These are phyloP conservation scores for Halichoeres trimaculatus DNA, from an alignment of 2,113 vertebrate species.

Conservation along the genomic window DNA sequence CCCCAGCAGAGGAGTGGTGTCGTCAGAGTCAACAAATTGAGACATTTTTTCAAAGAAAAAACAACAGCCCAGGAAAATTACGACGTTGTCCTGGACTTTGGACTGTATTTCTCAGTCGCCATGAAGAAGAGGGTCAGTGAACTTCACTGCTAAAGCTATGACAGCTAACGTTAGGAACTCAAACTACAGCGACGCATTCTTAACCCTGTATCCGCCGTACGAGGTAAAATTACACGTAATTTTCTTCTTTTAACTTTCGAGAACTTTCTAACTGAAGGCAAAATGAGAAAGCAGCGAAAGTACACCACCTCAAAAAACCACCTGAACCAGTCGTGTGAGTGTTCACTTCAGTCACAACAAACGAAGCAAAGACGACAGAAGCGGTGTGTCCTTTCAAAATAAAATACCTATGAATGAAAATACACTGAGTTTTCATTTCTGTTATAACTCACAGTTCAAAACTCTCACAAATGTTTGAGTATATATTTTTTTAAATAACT, in stretches of 20 bases:
- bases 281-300: not conserved
- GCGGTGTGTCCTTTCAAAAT: slow-evolving; percentile 37
- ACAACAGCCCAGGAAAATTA: not conserved
- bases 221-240: not conserved
- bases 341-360: not conserved
- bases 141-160: slow-evolving; percentile 17
- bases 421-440: not conserved
- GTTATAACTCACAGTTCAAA: accelerated
- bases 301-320: not conserved
- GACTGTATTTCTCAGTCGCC: slow-evolving; percentile 25
- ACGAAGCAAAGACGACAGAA: not conserved
- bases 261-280: not conserved
- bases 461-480: too few relatives aligned
- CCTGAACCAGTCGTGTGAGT: slow-evolving; percentile 24
- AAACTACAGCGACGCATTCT: not conserved
- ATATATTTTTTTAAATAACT: accelerated
- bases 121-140: slow-evolving; percentile 48
- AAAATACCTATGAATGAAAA: not conserved
- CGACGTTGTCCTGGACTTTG: not conserved
- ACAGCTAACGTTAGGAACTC: slow-evolving; percentile 2
- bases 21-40: slow-evolving; percentile 58
- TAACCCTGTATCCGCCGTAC: not conserved
- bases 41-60: slow-evolving; percentile 60
- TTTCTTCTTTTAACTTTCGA: too few relatives aligned
- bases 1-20: slow-evolving; percentile 70